Conservation (phyloP, 1,140 invertebrate genomes). For the Galleria mellonella region DNA sequence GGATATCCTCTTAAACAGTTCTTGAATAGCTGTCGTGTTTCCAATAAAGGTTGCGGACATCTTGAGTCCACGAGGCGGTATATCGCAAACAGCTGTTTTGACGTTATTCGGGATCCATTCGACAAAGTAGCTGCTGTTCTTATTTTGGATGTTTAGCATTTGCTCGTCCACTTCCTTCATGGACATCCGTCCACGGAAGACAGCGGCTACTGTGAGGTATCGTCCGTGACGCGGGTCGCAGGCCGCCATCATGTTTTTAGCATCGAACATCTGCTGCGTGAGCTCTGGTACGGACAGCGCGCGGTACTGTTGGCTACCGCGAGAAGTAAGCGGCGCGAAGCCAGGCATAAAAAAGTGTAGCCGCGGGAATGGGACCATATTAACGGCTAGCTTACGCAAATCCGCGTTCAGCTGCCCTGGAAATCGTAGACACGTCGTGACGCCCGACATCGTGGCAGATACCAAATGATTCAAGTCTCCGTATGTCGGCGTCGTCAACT, state of each 20-base stretch:
- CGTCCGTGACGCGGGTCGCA: conserved; percentile 92
- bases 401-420: conserved; percentile 90
- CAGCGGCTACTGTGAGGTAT: conserved; percentile 91
- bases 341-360: conserved; percentile 98
- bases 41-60: conserved; percentile 84
- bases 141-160: conserved; percentile 86
- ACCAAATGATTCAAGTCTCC: conserved; percentile 87
- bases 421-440: conserved; percentile 85
- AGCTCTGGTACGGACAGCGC: conserved; percentile 88
- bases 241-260: conserved; percentile 96
- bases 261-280: conserved; percentile 94
- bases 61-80: conserved; percentile 79
- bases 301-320: conserved; percentile 86
- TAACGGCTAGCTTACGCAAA: conserved; percentile 90
- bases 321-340: conserved; percentile 92
- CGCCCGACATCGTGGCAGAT: conserved; percentile 85
- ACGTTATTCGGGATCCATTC: conserved; percentile 85
- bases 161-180: conserved; percentile 90
- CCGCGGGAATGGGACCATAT: conserved; percentile 96
- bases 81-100: conserved; percentile 79
- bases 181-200: conserved; percentile 90
- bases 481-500: conserved; percentile 87
- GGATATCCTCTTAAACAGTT: conserved; percentile 79
- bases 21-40: conserved; percentile 82
- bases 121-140: conserved; percentile 83